A percentile compares a stretch with the other conserved stretches of the same genome.
Evolutionary conservation across 2,113 vertebrate genomes (phyloP).

Genomic region (Argyrosomus japonicus): DNA sequence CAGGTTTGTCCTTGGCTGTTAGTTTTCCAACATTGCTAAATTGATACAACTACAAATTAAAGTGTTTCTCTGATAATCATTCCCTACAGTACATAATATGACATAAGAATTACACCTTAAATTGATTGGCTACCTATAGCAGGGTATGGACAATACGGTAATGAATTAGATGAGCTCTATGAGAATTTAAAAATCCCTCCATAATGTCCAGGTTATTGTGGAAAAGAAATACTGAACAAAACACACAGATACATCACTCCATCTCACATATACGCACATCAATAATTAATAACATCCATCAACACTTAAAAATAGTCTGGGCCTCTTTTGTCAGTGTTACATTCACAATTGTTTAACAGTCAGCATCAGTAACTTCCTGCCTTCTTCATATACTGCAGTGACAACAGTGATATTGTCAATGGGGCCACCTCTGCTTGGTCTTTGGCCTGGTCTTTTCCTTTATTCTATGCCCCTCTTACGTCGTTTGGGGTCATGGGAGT

Average conservation of each 20-base stretch:
- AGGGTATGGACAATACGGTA: slow-evolving; percentile 26
- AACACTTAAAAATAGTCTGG: slow-evolving; percentile 55
- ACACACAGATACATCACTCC: slow-evolving; percentile 56
- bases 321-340: slow-evolving; percentile 60
- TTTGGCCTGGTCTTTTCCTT: slow-evolving; percentile 24
- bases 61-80: slow-evolving; percentile 9
- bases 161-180: slow-evolving; percentile 2
- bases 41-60: slow-evolving; percentile 12
- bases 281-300: slow-evolving; percentile 68
- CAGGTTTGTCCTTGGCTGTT: slow-evolving; percentile 58
- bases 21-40: slow-evolving; percentile 31
- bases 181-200: slow-evolving; percentile 23
- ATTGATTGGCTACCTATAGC: not conserved
- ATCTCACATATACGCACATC: slow-evolving; percentile 50
- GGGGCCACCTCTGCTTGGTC: slow-evolving; percentile 35
- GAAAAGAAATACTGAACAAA: slow-evolving; percentile 47
- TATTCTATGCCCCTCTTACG: not conserved
- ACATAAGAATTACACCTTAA: slow-evolving; percentile 18
- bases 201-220: not conserved
- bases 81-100: slow-evolving; percentile 35
- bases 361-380: slow-evolving; percentile 43
- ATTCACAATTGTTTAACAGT: slow-evolving; percentile 79
- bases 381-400: slow-evolving; percentile 31
- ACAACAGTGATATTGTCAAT: slow-evolving; percentile 32
- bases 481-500: slow-evolving; percentile 32